These are phyloP conservation scores for Galaxea fascicularis DNA, from an alignment of 92 coral and sea anemone species.

Conservation along the genomic window DNA sequence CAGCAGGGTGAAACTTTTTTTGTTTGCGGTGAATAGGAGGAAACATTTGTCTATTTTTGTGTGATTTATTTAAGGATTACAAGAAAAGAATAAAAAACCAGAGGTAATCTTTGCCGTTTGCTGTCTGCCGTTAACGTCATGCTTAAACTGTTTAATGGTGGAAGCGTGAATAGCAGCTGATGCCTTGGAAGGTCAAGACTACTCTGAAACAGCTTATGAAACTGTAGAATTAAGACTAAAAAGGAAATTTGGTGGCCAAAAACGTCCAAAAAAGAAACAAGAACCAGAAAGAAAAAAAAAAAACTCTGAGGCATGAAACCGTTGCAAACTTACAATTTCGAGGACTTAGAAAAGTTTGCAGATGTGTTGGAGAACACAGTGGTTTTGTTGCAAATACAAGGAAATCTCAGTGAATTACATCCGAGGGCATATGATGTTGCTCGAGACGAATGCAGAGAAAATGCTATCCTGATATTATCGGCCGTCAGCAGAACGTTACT, in stretches of 20 bases:
- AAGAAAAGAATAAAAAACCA: no score
- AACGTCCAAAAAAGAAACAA: neutral
- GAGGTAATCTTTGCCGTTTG: no score
- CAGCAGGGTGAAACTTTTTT: no score
- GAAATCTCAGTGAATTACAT: slow-evolving; percentile 19
- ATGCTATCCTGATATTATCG: slow-evolving; percentile 47
- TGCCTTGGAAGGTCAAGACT: neutral
- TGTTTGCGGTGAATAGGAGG: no score
- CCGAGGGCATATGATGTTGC: slow-evolving; percentile 17
- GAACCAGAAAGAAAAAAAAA: no score
- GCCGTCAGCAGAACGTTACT: slow-evolving; percentile 10
- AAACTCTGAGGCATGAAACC: neutral
- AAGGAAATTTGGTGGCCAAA: slow-evolving; percentile 1
- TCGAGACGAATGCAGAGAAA: slow-evolving; percentile 37
- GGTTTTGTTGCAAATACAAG: slow-evolving; percentile 35
- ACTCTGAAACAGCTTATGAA: neutral
- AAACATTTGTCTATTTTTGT: no score
- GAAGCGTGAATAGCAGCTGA: neutral
- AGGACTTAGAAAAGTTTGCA: neutral
- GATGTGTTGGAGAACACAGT: slow-evolving; percentile 10
- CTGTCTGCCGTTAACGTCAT: no score
- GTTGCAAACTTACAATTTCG: neutral
- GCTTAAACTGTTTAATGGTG: neutral
- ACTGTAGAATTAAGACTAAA: neutral
- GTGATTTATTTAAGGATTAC: no score